Evolutionary conservation across 2,888 invertebrate genomes (phyloP), one percentile per base, ranked within the genome.

Genomic region (Drosophila atroscutellata): DNA sequence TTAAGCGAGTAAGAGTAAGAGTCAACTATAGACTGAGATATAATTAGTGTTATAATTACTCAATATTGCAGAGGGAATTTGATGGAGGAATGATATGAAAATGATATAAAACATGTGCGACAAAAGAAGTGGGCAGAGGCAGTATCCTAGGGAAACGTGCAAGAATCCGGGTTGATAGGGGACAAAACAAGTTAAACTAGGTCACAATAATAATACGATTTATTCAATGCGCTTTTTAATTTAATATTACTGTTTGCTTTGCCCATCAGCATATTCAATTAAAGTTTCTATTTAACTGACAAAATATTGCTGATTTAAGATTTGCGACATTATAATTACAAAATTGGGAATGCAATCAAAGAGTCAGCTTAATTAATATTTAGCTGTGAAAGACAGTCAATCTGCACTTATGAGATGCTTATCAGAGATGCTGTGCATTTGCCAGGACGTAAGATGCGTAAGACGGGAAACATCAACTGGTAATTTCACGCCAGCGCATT

Each of bases 401-500:
- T 30, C 39, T 50, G 30, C 30, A 24, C 5, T 24, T 24, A 11
- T 13, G 18, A 28, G 62, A 36, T 47, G 45, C 24, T 26, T 37
- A 54, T 47, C 30, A 6, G 30, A 30, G 30, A 30, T 9, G 30
- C 3, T 8, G 3, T 20, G 45, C 34, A 62, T 24, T 65, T 36
- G 36, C 11, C n/a, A 30, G 28, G 13, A 3, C 13, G 20, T 3
- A 45, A 45, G 20, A 1, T 20, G 8, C 6, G 26, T 26, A 2
- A 11, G 6, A 13, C 18, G 32, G 32, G 32, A 61, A 52, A 15
- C 15, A 45, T 45, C 30, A 20, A 24, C 36, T 55, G 24, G 50
- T 52, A 69, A 77, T 64, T 69, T 70, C 26, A 49, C 47, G 72
- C 56, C 30, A 11, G 28, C 26, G 30, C 49, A 64, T 59, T 65